Evolutionary conservation across 2,888 invertebrate genomes (phyloP), one percentile per base, ranked within the genome.

Genomic region (Allophyes oxyacanthae): DNA sequence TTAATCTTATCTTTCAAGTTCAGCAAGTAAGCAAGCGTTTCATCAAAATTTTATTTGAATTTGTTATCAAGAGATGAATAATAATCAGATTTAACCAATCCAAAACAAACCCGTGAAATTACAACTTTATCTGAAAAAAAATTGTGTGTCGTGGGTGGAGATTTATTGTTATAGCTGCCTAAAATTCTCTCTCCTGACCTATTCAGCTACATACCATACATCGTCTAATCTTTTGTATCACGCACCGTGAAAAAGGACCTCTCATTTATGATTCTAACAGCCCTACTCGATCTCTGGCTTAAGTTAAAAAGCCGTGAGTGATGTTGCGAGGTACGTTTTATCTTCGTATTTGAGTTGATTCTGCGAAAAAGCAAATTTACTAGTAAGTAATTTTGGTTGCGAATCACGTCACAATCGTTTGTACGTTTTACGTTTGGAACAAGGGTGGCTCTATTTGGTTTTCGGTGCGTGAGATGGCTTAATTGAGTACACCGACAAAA

Each of bases 361-460:
- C 15, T 45, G 38, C 32, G 51, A 53, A 43, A 49, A 46, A 50
- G 51, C 32, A 52, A 54, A 54, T 36, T 33, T 45, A 42, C 25
- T 48, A 62, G 49, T 49, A 64, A 67, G 73, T 72, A 57, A 66
- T 77, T 81, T 76, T 72, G 58, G 63, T 76, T 77, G 63, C 81
- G 62, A 59, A 76, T 79, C 85, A 84, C 84, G 85, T 84, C 63
- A 67, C 70, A 66, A 75, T 64, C 77, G 75, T 82, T 81, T 75
- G 65, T 71, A 66, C 70, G 75, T 80, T 83, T 83, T 83, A 79
- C 78, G 77, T 76, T 75, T 66, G 60, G 49, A 77, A 70, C 74
- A 65, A 74, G 63, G 63, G 69, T 62, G 48, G 62, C 57, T 72
- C 64, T 72, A 75, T 77, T 77, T 71, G 77, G 61, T 77, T 68